A percentile compares a stretch with the other conserved stretches of the same genome.
These are phyloP conservation scores for Tachystola acroxantha DNA, from an alignment of 2,888 invertebrate species.

Conservation along the genomic window DNA sequence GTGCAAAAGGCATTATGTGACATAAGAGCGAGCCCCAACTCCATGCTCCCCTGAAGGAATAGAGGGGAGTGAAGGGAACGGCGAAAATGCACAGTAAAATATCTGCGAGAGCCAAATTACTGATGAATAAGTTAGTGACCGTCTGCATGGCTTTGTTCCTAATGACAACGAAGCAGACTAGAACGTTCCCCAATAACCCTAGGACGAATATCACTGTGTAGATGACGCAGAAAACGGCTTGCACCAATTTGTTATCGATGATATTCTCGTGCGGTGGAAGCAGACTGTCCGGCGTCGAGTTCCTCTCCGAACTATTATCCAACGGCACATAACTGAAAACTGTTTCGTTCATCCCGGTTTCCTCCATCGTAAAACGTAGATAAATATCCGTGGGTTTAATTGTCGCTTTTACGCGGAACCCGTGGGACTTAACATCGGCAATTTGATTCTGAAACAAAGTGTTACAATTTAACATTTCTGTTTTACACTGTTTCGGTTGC, in stretches of 20 bases:
- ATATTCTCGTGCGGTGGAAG: constrained; percentile 64
- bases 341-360: constrained; percentile 46
- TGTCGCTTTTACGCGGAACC: constrained; percentile 8
- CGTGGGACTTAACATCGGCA: constrained; percentile 10
- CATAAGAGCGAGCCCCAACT: constrained; percentile 94
- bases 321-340: constrained; percentile 38
- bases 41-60: constrained; percentile 95
- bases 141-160: constrained; percentile 97
- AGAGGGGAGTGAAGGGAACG: constrained; percentile 97
- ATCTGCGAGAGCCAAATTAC: constrained; percentile 96
- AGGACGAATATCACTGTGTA: constrained; percentile 92
- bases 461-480: constrained; percentile 6
- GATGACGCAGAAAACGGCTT: constrained; percentile 84
- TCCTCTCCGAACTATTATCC: constrained; percentile 36
- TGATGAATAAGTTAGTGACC: constrained; percentile 98
- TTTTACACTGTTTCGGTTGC: constrained; percentile 3
- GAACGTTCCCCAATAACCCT: constrained; percentile 92
- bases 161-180: constrained; percentile 96
- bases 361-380: constrained; percentile 5
- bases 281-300: constrained; percentile 32
- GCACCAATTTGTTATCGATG: constrained; percentile 82
- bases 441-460: constrained; percentile 17
- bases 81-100: constrained; percentile 95
- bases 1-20: constrained; percentile 94
- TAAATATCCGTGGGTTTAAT: constrained; percentile 9